Evolutionary conservation across 2,113 vertebrate genomes (phyloP), one percentile per base, ranked within the genome.

Genomic region (Macrotis lagotis): DNA sequence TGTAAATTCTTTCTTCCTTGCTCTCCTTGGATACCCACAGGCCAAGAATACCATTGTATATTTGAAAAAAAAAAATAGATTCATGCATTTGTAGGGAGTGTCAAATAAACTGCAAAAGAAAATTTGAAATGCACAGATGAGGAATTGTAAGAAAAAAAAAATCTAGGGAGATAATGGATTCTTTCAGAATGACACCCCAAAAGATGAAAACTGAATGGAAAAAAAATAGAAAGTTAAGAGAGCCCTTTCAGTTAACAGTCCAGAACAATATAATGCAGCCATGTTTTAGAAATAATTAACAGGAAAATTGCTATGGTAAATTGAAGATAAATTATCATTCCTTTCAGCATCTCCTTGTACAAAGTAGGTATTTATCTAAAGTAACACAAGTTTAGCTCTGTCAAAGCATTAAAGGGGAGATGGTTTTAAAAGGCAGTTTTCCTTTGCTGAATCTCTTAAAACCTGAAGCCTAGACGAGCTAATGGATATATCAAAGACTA

Each of bases 281-380:
- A 92, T 96, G 50, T 95, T 96, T 96, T 47, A 92, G 49, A 96
- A 96, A 94, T 96, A 97, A 96, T 97, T 94, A 95, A 92, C 91
- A 93, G 92, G 88, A 53, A 94, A 90, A 94, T 90, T 50, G 31
- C n/a, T 90, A 66, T 47, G 92, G 52, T 94, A 90, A 96, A 96
- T 89, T 91, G 95, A 96, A 95, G 50, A 90, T 90, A 95, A 97
- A 94, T 96, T 83, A 93, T 90, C 89, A 49, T 94, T 95, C 91
- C 90, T 92, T 94, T 66, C 96, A 52, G 25, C 90, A 93, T 89
- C 51, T 91, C 59, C 89, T 95, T 91, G 90, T 59, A 91, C 90
- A 83, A 96, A 93, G 95, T 49, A 92, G 90, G n/a, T 88, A 89
- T 96, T 97, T 95, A 95, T 95, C 89, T 90, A 90, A 28, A 95